Evolutionary conservation across 1,140 invertebrate species (phyloP).

Genomic region (Zaprionus nigranus): DNA sequence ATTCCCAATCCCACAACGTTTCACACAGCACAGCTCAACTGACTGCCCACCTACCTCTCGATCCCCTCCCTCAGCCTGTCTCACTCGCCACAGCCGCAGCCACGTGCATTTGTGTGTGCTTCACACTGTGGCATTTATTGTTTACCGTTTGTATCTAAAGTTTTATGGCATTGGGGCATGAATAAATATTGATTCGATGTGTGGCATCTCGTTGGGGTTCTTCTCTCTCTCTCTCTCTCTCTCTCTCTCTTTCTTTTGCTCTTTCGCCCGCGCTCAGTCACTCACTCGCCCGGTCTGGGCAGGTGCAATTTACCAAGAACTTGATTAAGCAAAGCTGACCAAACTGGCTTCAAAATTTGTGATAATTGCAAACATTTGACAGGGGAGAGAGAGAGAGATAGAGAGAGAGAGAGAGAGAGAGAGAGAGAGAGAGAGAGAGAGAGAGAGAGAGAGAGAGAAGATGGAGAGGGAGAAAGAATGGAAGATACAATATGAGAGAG

Average conservation of each 20-base stretch:
- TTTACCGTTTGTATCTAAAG: constrained; percentile 51
- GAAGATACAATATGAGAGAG: too few species aligned
- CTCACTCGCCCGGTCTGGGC: not conserved
- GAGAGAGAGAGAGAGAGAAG: too few species aligned
- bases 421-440: too few species aligned
- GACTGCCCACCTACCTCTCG: not conserved
- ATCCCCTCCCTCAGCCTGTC: too few species aligned
- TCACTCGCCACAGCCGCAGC: constrained; percentile 19
- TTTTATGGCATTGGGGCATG: constrained; percentile 47
- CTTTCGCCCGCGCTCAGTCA: not conserved
- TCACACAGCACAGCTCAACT: not conserved
- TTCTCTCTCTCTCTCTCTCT: not conserved
- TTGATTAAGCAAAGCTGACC: constrained; percentile 3
- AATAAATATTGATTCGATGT: constrained; percentile 54
- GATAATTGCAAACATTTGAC: not conserved
- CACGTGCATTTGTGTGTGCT: constrained; percentile 23
- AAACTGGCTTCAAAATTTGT: constrained; percentile 1
- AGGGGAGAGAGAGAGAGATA: not conserved
- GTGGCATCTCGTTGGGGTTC: constrained; percentile 2
- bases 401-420: not conserved
- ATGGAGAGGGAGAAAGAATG: too few species aligned
- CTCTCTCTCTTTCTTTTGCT: not conserved
- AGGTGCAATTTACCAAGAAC: constrained; percentile 6
- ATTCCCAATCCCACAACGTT: constrained; percentile 1
- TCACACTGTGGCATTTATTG: constrained; percentile 55